Base-by-base conservation (phyloP, 1,140 invertebrate genomes). In the Anthonomus grandis region DNA sequence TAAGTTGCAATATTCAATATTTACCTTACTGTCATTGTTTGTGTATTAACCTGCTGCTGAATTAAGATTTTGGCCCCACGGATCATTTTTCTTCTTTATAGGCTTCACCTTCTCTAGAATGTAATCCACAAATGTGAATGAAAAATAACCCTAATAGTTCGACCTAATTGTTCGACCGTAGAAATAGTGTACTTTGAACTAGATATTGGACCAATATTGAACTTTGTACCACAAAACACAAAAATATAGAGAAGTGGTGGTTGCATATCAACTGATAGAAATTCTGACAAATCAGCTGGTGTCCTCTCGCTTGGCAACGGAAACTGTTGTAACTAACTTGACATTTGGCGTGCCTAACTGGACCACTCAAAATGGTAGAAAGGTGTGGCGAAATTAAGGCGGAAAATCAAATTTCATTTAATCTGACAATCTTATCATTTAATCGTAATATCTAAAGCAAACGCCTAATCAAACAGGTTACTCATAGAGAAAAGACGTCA, bases 151-250 rank as follows among this genome's bases (percentile, higher is more conserved):
- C 5, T 15, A 23, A 41, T 36, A 55, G 17, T 19, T 18, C 13
- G n/a, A 13, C 4, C 21, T 21, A 45, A 44, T 41, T 9, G 8
- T 34, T 34, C 31, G 4, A 56, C 37, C 39, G 46, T 56, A 56
- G 48, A 56, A 56, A 56, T 41, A 56, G 23, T 36, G 24, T 47
- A 56, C 52, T 55, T 55, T 55, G 52, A 46, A 55, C 52, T 36
- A 47, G 12, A 10, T 38, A 15, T 19, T 55, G 42, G 42, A 55
- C 52, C 41, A 24, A 46, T 22, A 55, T 37, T n/a, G n/a, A 2
- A 39, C 2, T 2, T 34, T 34, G 1, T 1, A 34, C 15, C 31
- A 2, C 10, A 34, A 13, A 34, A 34, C 10, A 34, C 10, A 10
- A 34, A 34, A 34, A 34, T 34, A 10, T 34, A 34, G 10, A 34